Base-by-base conservation (phyloP, 2,797 vertebrate genomes). In the Moxostoma hubbsi region DNA sequence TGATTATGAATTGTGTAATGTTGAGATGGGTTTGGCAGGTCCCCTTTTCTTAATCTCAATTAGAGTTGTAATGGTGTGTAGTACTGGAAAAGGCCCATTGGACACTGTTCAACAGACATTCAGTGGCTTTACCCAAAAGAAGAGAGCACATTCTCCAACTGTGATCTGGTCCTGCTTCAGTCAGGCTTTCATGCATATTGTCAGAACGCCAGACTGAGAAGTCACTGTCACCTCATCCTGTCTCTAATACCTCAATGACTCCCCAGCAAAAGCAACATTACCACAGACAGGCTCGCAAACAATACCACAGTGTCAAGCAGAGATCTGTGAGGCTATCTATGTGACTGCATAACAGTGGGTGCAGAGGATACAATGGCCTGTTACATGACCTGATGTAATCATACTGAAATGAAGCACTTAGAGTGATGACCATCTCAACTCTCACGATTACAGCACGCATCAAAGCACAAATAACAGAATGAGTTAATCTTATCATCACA, bases 321-420 rank as follows among this genome's bases (percentile, higher is more conserved):
- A 69, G 53, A 47, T 9, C 59, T 59, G 49, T 11, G 73, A 64
- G 62, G 66, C 66, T 0, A n/a, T 10, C 51, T 10, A 16, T 45
- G 53, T 57, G 63, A 13, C 49, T 10, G 53, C 68, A 73, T 76
- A 64, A 82, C 70, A 61, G 59, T 77, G 69, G 64, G 45, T 62
- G 36, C 47, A 68, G 61, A 47, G 66, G 55, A 62, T 51, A 82
- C 76, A 78, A 75, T 71, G 76, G 61, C 53, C 66, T 47, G 51
- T 75, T 80, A 83, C 50, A 61, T 24, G 62, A 79, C 55, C 58
- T 78, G 83, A 86, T 80, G 83, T 77, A 80, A 83, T 83, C 81
- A 73, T 73, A 81, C 75, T 77, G 24, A 85, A 78, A 80, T 80
- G 68, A 75, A 73, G 73, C 47, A 46, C 68, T 71, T 18, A 77